Conservation (phyloP, 2,888 invertebrate genomes). For the Agapostemon virescens region DNA sequence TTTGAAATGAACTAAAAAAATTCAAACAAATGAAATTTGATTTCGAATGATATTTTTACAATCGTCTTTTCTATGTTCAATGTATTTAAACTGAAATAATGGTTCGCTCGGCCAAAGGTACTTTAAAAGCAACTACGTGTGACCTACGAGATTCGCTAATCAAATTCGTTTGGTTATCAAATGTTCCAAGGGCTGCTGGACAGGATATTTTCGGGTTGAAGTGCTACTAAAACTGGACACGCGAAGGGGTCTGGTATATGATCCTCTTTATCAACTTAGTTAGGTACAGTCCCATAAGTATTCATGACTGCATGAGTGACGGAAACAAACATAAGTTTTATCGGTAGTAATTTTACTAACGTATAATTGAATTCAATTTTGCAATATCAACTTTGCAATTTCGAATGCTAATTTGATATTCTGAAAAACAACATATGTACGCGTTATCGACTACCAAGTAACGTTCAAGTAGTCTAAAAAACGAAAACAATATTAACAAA, state of each 20-base stretch:
- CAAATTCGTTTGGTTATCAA: conserved; percentile 62
- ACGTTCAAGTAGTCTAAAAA: too few species aligned
- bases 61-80: neutral
- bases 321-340: conserved; percentile 42
- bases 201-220: conserved; percentile 54
- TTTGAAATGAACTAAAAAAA: neutral
- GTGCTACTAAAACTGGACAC: conserved; percentile 46
- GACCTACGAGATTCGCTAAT: conserved; percentile 59
- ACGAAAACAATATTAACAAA: too few species aligned
- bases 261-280: conserved; percentile 21
- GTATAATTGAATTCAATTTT: neutral
- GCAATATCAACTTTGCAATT: neutral
- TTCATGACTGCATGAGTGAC: conserved; percentile 21
- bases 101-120: conserved; percentile 14
- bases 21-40: neutral
- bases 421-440: too few species aligned
- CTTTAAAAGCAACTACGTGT: conserved; percentile 46
- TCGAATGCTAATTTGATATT: neutral
- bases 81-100: neutral
- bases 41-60: neutral
- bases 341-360: too few species aligned
- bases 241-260: conserved; percentile 25
- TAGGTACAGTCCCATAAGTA: neutral
- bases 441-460: too few species aligned
- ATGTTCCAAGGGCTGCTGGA: conserved; percentile 52